Base-by-base conservation (phyloP, 2,113 vertebrate genomes). In the Ceuthmochares aereus region DNA sequence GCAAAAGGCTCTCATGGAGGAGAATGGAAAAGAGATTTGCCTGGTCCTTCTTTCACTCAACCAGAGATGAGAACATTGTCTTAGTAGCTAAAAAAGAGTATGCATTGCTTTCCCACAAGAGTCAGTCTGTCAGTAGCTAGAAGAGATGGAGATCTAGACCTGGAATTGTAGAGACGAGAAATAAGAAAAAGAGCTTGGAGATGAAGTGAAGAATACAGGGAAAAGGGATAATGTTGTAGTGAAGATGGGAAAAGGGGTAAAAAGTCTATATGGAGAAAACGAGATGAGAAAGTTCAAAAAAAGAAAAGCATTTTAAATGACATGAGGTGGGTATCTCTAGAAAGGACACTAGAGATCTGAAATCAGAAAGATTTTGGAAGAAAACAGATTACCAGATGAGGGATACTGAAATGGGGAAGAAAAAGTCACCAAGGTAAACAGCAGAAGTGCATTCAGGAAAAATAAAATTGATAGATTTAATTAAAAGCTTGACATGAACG, bases 1-100 rank as follows among this genome's bases (percentile, higher is more conserved):
- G 79, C 72, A 95, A 87, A 92, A 90, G 60, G 64, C 73, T 18
- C 55, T 89, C 62, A 12, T 56, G 60, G 73, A 92, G 64, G 7
- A 77, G 75, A 80, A 93, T 72, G 54, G 64, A 88, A 96, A 94
- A 92, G 79, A 72, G 16, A 73, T 93, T 88, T 96, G 42, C 76
- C 60, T 60, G 40, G 40, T 74, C 64, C 47, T 40, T 76, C 64
- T 91, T 77, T 60, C 45, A 74, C 59, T 49, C 90, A 95, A 92
- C 47, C 84, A 68, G 52, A 93, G 89, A 82, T 0, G 0, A 76
- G 64, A 91, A 79, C 56, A 92, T 87, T 60, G 43, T 32, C 74
- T 52, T 79, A 27, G 12, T 45, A 64, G 37, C 1, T 9, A 25
- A 73, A n/a, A 43, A 47, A 58, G 22, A 26, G 4, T 66, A 3